These are phyloP conservation scores for Anseranas semipalmata DNA, from an alignment of 2,113 vertebrate species.

Conservation along the genomic window DNA sequence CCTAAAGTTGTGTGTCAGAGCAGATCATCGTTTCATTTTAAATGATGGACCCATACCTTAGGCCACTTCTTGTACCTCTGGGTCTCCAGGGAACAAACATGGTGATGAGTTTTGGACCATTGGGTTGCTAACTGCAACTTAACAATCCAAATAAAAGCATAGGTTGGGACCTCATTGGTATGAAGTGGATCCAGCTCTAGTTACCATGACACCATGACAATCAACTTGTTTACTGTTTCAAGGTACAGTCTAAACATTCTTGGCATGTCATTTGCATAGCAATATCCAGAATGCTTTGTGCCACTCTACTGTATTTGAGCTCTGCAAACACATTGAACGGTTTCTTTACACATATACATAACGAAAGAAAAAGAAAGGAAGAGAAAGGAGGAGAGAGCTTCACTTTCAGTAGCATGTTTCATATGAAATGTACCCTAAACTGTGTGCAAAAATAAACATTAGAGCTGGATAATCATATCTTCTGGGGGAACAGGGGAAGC, in stretches of 20 bases:
- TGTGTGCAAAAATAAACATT: slow-evolving; percentile 30
- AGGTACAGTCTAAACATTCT: slow-evolving; percentile 74
- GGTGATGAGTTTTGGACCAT: slow-evolving; percentile 50
- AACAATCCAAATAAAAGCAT: slow-evolving; percentile 65
- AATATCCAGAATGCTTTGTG: slow-evolving; percentile 79
- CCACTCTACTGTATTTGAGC: slow-evolving; percentile 51
- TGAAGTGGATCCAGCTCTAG: slow-evolving; percentile 55
- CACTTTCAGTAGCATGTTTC: slow-evolving; percentile 63
- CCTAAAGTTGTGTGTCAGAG: neutral
- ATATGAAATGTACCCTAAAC: slow-evolving; percentile 46
- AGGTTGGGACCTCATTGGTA: slow-evolving; percentile 68
- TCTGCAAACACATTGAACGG: slow-evolving; percentile 49
- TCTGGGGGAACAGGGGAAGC: neutral
- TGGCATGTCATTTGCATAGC: slow-evolving; percentile 81
- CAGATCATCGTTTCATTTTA: neutral
- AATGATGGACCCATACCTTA: neutral
- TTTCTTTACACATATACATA: slow-evolving; percentile 68
- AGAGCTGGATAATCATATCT: neutral
- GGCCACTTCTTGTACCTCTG: neutral
- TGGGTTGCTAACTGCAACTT: slow-evolving; percentile 39
- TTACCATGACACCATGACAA: slow-evolving; percentile 81
- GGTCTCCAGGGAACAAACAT: neutral
- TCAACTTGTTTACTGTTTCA: slow-evolving; percentile 77
- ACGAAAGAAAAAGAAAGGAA: slow-evolving; percentile 42
- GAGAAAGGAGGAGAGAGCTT: slow-evolving; percentile 38